These are phyloP conservation scores for Todiramphus saurophagus DNA, from an alignment of 2,113 vertebrate genomes.

Conservation along the genomic window DNA sequence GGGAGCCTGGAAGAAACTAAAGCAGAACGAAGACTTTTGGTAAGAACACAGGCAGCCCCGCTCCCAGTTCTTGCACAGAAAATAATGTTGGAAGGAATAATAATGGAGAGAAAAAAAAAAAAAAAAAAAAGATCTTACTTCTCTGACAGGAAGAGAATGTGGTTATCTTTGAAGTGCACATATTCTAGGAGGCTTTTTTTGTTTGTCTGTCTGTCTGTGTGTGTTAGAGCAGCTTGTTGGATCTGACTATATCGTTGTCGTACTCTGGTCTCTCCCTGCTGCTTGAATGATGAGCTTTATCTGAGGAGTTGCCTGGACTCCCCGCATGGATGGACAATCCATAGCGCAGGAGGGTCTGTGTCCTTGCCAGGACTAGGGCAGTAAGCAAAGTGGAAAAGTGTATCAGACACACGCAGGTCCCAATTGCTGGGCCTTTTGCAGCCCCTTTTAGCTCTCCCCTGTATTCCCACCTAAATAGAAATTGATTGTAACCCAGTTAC, in stretches of 20 bases:
- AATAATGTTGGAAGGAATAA: constrained; percentile 68
- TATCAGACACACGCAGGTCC: constrained; percentile 24
- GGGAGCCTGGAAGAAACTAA: constrained; percentile 65
- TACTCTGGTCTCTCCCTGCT: constrained; percentile 67
- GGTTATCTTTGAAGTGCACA: constrained; percentile 70
- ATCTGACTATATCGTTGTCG: constrained; percentile 50
- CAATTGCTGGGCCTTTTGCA: constrained; percentile 20
- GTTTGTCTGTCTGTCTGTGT: constrained; percentile 62
- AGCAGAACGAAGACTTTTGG: constrained; percentile 67
- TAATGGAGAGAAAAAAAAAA: constrained; percentile 28
- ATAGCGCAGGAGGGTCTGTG: constrained; percentile 28
- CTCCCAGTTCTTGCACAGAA: constrained; percentile 57
- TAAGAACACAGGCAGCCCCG: constrained; percentile 70
- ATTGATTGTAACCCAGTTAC: constrained; percentile 42
- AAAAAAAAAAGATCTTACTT: neutral
- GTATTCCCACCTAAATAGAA: constrained; percentile 40
- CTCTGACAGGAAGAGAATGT: constrained; percentile 64
- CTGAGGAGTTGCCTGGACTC: constrained; percentile 59
- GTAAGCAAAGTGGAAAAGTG: constrained; percentile 21
- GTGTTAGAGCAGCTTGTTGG: constrained; percentile 56
- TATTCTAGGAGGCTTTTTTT: constrained; percentile 66
- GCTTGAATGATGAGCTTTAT: constrained; percentile 68
- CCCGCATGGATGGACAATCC: constrained; percentile 2
- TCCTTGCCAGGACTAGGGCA: constrained; percentile 58
- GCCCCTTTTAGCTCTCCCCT: constrained; percentile 34